Base-by-base conservation (phyloP, 2,888 invertebrate species). In the Synanthedon vespiformis region DNA sequence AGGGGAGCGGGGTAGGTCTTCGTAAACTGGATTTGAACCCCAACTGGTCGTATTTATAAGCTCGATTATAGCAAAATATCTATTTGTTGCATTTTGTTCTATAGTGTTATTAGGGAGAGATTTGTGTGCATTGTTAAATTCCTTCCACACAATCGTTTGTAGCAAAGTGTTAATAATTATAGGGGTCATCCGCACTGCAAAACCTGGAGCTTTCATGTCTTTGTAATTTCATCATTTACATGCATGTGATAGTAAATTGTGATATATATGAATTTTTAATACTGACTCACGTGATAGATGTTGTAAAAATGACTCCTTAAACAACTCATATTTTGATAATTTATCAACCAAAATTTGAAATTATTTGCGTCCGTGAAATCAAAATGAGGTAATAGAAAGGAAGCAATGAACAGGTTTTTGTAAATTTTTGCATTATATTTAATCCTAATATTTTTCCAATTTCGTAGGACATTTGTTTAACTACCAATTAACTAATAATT, bases 71-170 rank as follows among this genome's bases (percentile, higher is more conserved):
- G 64, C 64, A 62, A 68, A 67, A 65, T 70, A 72, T 71, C 66
- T 70, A 65, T 69, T 70, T 71, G 68, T 68, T 64, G 14, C 61
- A 62, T 62, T 64, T 72, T 68, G 64, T 68, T 62, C 55, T 51
- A 54, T 55, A 59, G 62, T 67, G 63, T 68, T 62, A 61, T 65
- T 61, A 62, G 61, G 65, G 68, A 63, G 62, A 58, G 59, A 61
- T 63, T 58, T 60, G 54, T 53, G 18, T 57, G 58, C 51, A 57
- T 57, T 58, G 53, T 55, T 55, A 1, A 56, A 56, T 56, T 62
- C 58, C 62, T 62, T 63, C 58, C 62, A 66, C 65, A 64, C 67
- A 69, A 65, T 67, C 59, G 56, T 58, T 58, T 50, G 50, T 50
- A 12, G 52, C 50, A 53, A 44, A 53, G 58, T 57, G 57, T 57